Conservation (phyloP, 2,888 invertebrate species). For the Dynastes maya region DNA sequence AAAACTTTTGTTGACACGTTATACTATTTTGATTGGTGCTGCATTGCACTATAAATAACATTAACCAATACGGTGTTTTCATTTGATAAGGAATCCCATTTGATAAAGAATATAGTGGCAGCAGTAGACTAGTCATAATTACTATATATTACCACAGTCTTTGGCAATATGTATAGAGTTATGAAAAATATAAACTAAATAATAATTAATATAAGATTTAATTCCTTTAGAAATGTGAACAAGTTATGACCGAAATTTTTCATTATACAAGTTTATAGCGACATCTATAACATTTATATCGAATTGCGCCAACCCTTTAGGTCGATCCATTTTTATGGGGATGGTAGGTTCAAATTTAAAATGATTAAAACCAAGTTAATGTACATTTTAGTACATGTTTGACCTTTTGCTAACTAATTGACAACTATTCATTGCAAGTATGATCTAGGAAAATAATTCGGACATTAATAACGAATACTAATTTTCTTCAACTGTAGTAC, state of each 20-base stretch:
- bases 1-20: constrained; percentile 54
- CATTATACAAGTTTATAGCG: not conserved
- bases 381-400: not conserved
- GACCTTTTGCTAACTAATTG: not conserved
- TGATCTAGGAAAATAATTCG: not conserved
- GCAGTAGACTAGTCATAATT: too few species aligned
- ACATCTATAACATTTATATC: constrained; percentile 53
- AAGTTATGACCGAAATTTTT: too few species aligned
- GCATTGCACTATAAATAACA: constrained; percentile 9
- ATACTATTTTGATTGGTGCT: constrained; percentile 50
- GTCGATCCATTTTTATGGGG: constrained; percentile 53
- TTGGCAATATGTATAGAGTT: too few species aligned
- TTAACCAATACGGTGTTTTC: constrained; percentile 25
- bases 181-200: too few species aligned
- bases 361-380: constrained; percentile 7
- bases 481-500: constrained; percentile 14
- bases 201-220: too few species aligned
- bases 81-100: not conserved
- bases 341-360: constrained; percentile 53
- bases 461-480: constrained; percentile 1
- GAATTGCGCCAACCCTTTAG: constrained; percentile 54
- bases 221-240: too few species aligned
- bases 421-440: not conserved
- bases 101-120: not conserved
- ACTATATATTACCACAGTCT: not conserved